Evolutionary conservation across 2,797 vertebrate species (phyloP).

Genomic region (Erethizon dorsatum): DNA sequence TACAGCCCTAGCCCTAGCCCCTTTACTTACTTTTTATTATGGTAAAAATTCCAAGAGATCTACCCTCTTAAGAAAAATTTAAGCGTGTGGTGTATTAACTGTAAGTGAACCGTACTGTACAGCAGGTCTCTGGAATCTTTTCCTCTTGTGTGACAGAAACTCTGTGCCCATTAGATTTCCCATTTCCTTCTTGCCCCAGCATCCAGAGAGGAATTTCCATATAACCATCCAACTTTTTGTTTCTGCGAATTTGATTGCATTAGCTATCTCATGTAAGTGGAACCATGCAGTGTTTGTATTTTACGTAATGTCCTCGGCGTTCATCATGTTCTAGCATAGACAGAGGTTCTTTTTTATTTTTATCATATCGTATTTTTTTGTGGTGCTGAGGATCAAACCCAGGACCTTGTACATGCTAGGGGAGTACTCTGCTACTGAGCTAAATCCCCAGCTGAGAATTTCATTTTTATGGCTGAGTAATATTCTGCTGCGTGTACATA

Average conservation of each 20-base stretch:
- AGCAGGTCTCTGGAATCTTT: neutral
- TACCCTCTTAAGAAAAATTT: neutral
- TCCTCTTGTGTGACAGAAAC: neutral
- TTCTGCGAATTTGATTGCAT: neutral
- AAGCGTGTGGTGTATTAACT: neutral
- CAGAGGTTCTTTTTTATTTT: neutral
- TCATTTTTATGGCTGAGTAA: neutral
- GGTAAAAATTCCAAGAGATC: neutral
- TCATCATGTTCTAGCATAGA: neutral
- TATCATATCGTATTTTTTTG: neutral
- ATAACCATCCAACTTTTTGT: neutral
- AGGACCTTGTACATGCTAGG: neutral
- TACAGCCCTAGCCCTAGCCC: neutral
- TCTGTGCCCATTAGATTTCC: neutral
- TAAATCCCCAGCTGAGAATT: neutral
- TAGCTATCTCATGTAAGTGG: neutral
- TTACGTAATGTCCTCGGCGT: neutral
- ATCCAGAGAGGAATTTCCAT: neutral
- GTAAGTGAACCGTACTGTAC: neutral
- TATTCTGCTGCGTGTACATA: neutral
- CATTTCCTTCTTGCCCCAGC: neutral
- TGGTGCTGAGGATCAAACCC: neutral
- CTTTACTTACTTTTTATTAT: neutral
- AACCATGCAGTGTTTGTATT: neutral
- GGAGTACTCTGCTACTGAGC: neutral